A percentile compares a stretch with the other conserved stretches of the same genome.
These are phyloP conservation scores for Hemaris fuciformis DNA, from an alignment of 2,888 invertebrate species.

Conservation along the genomic window DNA sequence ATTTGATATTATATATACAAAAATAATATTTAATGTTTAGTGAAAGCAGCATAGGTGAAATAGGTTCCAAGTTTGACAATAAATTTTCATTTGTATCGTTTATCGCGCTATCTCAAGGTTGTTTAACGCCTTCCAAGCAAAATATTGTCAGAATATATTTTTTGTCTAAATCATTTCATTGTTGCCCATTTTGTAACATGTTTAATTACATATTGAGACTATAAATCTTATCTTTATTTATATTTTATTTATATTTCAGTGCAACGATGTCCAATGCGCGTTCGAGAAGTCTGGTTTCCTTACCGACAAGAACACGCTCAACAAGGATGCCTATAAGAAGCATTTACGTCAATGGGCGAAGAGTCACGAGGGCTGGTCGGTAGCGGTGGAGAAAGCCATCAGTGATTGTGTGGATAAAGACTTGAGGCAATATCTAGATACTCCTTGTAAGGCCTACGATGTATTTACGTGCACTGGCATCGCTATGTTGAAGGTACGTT, in stretches of 20 bases:
- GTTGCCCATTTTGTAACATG: too few species aligned
- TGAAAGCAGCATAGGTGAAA: too few species aligned
- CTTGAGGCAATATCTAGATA: conserved; percentile 60
- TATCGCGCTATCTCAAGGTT: too few species aligned
- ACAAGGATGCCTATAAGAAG: conserved; percentile 59
- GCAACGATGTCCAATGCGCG: conserved; percentile 67
- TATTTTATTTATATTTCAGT: conserved; percentile 38
- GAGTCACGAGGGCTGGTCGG: conserved; percentile 53
- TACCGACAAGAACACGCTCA: conserved; percentile 51
- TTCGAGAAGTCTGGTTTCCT: conserved; percentile 72
- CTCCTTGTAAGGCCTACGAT: conserved; percentile 68
- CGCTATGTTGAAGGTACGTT: conserved; percentile 67
- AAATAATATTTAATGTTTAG: too few species aligned
- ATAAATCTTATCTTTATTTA: not conserved
- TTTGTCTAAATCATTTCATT: too few species aligned
- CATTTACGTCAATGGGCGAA: conserved; percentile 62
- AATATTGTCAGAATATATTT: too few species aligned
- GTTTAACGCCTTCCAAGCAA: too few species aligned
- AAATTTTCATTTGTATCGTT: too few species aligned
- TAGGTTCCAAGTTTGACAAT: too few species aligned
- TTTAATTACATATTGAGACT: too few species aligned
- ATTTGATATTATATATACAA: too few species aligned
- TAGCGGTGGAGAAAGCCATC: conserved; percentile 60
- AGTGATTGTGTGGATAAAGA: conserved; percentile 65
- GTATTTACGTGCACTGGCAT: conserved; percentile 73